Base-by-base conservation (phyloP, 2,113 vertebrate genomes). In the Oncorhynchus tshawytscha region DNA sequence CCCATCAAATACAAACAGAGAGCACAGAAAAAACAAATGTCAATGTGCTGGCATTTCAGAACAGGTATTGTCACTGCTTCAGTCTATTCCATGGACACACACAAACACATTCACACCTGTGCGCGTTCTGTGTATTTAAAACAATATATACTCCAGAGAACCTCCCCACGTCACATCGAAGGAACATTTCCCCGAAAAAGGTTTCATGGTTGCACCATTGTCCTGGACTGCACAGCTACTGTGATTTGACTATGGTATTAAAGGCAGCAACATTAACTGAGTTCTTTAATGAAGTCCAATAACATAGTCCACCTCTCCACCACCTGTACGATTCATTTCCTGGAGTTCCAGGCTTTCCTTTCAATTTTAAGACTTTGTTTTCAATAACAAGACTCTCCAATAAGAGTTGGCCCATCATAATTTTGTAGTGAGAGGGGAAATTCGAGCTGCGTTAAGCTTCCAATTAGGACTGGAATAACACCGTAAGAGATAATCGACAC, bases 291-390 rank as follows among this genome's bases (percentile, higher is more conserved):
- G 67, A 74, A 66, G 31, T 70, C 13, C 39, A 70, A 70, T 70
- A 70, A 75, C 67, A 57, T 75, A 8, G 31, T 68, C 15, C 4
- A 60, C 31, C 72, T 78, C 62, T n/a, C 66, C 48, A 71, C 67
- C 51, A 66, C 73, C 74, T 81, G 66, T 57, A 34, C 70, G 74
- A 85, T 82, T 91, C 81, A 88, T 89, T 90, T 88, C 88, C 87
- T 88, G 84, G 68, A 88, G 82, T 79, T 86, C 71, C 75, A 27
- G 27, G 67, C 72, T 87, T 85, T 48, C 22, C 54, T 83, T 86
- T 79, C 62, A 72, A 78, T 83, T 85, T 72, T 57, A 70, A 54
- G 24, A 79, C 82, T n/a, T 25, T 3, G 11, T 2, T 64, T 18
- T 22, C 60, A 15, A 25, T 62, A 67, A 27, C 25, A 22, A 29